These are phyloP conservation scores for Urocitellus parryii DNA, from an alignment of 2,113 vertebrate genomes.

Conservation along the genomic window DNA sequence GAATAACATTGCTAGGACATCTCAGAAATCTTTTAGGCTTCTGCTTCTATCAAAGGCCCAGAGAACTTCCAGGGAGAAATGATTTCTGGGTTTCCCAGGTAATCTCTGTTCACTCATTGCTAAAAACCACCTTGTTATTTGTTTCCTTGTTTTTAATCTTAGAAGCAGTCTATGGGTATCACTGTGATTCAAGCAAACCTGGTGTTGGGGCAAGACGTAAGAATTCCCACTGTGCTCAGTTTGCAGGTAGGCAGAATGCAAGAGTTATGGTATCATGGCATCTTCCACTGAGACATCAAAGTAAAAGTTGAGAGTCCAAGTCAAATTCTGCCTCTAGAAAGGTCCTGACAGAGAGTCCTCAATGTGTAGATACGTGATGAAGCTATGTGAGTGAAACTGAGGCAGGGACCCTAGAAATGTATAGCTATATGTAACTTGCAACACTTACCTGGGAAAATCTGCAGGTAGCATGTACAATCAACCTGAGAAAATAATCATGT, in stretches of 20 bases:
- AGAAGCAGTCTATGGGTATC: neutral
- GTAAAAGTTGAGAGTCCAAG: neutral
- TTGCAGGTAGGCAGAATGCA: neutral
- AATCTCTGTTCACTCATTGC: neutral
- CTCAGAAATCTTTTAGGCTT: neutral
- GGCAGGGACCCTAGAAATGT: neutral
- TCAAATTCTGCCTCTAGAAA: neutral
- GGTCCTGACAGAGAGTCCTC: no score
- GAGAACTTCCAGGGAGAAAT: neutral
- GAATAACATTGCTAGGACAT: neutral
- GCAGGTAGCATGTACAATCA: no score
- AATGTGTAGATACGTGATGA: neutral
- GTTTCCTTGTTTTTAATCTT: neutral
- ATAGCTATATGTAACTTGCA: neutral
- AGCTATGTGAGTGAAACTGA: no score
- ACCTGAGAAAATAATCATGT: neutral
- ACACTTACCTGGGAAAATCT: neutral
- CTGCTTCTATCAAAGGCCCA: no score
- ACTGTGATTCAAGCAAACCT: neutral
- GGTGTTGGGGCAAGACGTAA: neutral
- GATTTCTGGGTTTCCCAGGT: neutral
- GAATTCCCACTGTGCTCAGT: neutral
- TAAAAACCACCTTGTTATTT: neutral
- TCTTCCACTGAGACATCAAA: neutral
- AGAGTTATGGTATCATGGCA: no score